Conservation (phyloP, 1,140 invertebrate genomes). For the Ceratosolen fusciceps region DNA sequence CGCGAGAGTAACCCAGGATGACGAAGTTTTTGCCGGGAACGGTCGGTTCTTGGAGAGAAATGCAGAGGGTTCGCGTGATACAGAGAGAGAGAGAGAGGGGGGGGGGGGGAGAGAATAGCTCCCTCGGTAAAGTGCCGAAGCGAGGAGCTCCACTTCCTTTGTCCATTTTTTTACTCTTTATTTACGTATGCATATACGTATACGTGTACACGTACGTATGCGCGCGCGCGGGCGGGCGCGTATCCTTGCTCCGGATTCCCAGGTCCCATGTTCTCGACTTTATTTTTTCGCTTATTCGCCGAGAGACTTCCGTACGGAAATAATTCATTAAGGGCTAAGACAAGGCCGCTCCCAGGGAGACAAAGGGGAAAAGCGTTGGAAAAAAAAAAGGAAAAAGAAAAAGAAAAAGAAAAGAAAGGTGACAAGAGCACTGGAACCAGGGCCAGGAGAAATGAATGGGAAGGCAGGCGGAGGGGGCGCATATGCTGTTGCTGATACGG, state of each 20-base stretch:
- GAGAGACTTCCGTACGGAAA: constrained; percentile 42
- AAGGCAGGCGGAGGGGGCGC: not conserved
- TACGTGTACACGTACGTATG: too few relatives aligned
- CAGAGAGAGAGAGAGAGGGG: too few relatives aligned
- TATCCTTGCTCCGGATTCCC: not conserved
- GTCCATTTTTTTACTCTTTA: constrained; percentile 17
- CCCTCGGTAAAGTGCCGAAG: constrained; percentile 43
- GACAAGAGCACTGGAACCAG: not conserved
- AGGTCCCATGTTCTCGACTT: not conserved
- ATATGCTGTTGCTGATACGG: not conserved
- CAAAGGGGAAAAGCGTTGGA: not conserved
- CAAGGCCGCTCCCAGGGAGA: constrained; percentile 26
- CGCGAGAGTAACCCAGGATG: constrained; percentile 15
- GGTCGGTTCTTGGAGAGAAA: constrained; percentile 4
- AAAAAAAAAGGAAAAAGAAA: not conserved
- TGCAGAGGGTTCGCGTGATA: too few relatives aligned
- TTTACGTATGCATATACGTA: too few relatives aligned
- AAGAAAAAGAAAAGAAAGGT: constrained; percentile 12
- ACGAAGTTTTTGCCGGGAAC: constrained; percentile 30
- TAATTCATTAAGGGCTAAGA: constrained; percentile 49
- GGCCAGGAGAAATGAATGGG: constrained; percentile 18
- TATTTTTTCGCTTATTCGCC: constrained; percentile 34
- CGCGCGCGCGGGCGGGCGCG: too few relatives aligned
- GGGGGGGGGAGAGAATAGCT: constrained; percentile 33
- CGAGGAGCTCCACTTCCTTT: constrained; percentile 22